Percentiles rank a stretch among this genome's conserved stretches.
These are phyloP conservation scores for Diaphora mendica DNA, from an alignment of 2,888 invertebrate species.

Conservation along the genomic window DNA sequence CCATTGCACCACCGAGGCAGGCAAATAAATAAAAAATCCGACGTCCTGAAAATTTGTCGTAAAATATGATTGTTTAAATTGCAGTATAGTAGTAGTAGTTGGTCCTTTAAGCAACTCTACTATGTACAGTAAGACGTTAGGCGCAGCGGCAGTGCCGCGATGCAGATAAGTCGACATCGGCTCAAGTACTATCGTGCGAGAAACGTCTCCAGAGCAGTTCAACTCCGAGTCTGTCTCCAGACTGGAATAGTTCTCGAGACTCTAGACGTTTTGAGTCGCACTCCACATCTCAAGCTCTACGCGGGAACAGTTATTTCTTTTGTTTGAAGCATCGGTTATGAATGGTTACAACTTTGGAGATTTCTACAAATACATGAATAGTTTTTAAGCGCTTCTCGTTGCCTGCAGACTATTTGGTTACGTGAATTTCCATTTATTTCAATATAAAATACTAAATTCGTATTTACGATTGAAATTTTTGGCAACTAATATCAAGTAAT, in stretches of 20 bases:
- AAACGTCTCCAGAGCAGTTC: conserved; percentile 54
- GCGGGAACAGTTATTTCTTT: conserved; percentile 48
- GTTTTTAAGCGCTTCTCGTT: conserved; percentile 13
- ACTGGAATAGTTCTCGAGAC: conserved; percentile 49
- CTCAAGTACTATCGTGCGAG: conserved; percentile 55
- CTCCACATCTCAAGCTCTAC: conserved; percentile 42
- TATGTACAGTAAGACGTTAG: conserved; percentile 46
- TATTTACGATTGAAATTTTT: conserved; percentile 4
- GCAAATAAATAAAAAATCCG: no score
- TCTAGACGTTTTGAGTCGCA: conserved; percentile 40
- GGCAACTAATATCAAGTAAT: conserved; percentile 8
- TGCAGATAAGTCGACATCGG: conserved; percentile 59
- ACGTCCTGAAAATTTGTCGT: no score
- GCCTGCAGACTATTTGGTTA: conserved; percentile 13
- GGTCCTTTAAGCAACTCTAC: conserved; percentile 38
- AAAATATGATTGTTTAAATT: neutral
- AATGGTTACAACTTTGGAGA: conserved; percentile 44
- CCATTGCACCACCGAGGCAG: no score
- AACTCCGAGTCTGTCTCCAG: conserved; percentile 53
- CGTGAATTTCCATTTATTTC: conserved; percentile 1
- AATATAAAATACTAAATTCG: no score
- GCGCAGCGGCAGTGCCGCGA: conserved; percentile 13
- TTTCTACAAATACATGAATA: conserved; percentile 35
- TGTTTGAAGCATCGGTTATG: conserved; percentile 49
- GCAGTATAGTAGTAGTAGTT: conserved; percentile 4